Evolutionary conservation across 2,888 invertebrate species (phyloP).

Genomic region (Sthenelais limicola): DNA sequence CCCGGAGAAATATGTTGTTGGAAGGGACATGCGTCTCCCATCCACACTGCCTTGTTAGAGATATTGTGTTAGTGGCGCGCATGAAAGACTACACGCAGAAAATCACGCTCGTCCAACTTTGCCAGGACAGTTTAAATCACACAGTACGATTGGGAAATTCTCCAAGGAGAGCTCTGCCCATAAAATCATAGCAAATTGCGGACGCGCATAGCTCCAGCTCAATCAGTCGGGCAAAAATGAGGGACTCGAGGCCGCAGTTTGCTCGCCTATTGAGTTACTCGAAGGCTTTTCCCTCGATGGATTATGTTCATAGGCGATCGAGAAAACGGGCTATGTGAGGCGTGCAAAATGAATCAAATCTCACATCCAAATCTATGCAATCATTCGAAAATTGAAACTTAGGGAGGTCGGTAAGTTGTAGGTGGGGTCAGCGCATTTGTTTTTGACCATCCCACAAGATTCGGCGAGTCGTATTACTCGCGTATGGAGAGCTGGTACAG

Average conservation of each 20-base stretch:
- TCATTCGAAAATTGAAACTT: slow-evolving; percentile 35
- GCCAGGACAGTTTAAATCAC: slow-evolving; percentile 7
- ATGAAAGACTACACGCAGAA: slow-evolving; percentile 28
- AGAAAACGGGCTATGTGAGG: slow-evolving; percentile 2
- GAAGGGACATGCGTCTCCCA: not conserved
- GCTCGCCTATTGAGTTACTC: slow-evolving; percentile 36
- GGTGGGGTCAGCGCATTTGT: too few species aligned
- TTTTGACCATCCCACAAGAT: slow-evolving; percentile 11
- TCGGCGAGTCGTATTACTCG: not conserved
- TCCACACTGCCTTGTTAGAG: slow-evolving; percentile 10
- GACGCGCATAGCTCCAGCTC: slow-evolving; percentile 16
- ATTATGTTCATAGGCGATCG: not conserved
- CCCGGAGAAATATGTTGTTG: slow-evolving; percentile 7
- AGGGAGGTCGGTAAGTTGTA: not conserved
- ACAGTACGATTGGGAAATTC: slow-evolving; percentile 11
- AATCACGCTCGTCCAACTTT: slow-evolving; percentile 19
- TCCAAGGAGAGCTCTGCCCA: slow-evolving; percentile 10
- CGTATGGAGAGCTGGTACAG: not conserved
- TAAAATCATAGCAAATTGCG: slow-evolving; percentile 40
- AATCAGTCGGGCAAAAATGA: not conserved
- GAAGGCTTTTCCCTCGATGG: slow-evolving; percentile 13
- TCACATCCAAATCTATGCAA: slow-evolving; percentile 34
- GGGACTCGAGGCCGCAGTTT: not conserved
- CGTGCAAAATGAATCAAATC: slow-evolving; percentile 38
- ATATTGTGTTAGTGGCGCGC: slow-evolving; percentile 33